Percentiles rank a stretch among this genome's conserved stretches.
Evolutionary conservation across 2,797 vertebrate genomes (phyloP).

Genomic region (Sorex maritimensis): DNA sequence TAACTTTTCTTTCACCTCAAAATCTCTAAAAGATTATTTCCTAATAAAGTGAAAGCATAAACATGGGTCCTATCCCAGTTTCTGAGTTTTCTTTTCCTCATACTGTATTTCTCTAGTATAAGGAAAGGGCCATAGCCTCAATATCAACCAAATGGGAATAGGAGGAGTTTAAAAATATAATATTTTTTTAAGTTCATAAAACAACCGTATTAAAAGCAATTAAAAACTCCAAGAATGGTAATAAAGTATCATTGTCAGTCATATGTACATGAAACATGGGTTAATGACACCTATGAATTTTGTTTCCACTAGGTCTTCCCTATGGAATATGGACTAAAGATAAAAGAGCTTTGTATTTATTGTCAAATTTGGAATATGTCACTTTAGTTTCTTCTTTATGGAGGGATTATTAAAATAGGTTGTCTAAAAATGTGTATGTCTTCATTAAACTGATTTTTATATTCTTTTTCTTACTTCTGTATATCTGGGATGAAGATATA

Average conservation of each 20-base stretch:
- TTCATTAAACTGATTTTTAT: not conserved
- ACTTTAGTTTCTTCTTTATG: not conserved
- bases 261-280: not conserved
- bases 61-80: not conserved
- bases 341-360: not conserved
- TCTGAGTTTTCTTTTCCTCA: not conserved
- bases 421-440: not conserved
- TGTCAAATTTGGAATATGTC: not conserved
- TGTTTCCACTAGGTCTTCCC: not conserved
- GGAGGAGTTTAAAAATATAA: not conserved
- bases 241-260: not conserved
- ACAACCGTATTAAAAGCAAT: not conserved
- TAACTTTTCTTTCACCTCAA: not conserved
- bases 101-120: not conserved
- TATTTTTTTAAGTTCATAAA: too few relatives aligned
- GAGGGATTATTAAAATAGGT: not conserved
- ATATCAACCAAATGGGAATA: not conserved
- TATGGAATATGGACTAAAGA: not conserved
- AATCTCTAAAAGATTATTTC: slow-evolving; percentile 35
- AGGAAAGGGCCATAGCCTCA: not conserved
- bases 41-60: not conserved
- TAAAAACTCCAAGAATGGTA: not conserved
- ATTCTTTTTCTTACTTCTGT: not conserved
- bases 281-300: not conserved
- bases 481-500: not conserved